Conservation (phyloP, 2,113 vertebrate species). For the Corythornis vintsioides region DNA sequence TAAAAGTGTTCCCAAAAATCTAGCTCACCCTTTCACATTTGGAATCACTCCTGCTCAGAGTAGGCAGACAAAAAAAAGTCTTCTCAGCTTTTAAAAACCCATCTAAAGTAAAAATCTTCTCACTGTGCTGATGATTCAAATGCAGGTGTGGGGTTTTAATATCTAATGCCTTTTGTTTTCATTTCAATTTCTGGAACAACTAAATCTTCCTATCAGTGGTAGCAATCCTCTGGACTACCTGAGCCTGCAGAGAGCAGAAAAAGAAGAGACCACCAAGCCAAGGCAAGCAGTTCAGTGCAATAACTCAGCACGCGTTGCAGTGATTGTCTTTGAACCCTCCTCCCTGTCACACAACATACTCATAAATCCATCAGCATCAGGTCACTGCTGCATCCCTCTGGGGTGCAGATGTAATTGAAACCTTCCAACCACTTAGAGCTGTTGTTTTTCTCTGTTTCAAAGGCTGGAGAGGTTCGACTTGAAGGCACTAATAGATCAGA, state of each 20-base stretch:
- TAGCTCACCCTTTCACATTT: not conserved
- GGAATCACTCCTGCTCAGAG: not conserved
- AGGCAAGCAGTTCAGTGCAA: not conserved
- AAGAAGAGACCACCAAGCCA: not conserved
- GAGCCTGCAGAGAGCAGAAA: not conserved
- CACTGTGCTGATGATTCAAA: not conserved
- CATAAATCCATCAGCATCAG: conserved; percentile 71
- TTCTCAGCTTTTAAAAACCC: not conserved
- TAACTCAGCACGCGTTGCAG: conserved; percentile 19
- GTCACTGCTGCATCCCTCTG: conserved; percentile 21
- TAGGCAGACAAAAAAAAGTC: conserved; percentile 30
- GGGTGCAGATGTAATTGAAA: conserved; percentile 67
- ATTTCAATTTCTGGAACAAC: not conserved
- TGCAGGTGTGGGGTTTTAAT: not conserved
- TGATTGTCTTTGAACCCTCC: conserved; percentile 53
- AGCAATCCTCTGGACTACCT: not conserved
- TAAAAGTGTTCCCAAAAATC: not conserved
- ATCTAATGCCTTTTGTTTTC: not conserved
- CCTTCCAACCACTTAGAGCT: conserved; percentile 58
- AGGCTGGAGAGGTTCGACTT: conserved; percentile 30
- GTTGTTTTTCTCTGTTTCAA: conserved; percentile 47
- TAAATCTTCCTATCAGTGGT: not conserved
- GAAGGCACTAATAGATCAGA: conserved; percentile 33
- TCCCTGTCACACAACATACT: conserved; percentile 56
- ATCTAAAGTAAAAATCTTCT: not conserved